phyloP scores from a whole-genome alignment of 1,140 invertebrate genomes.

The Drosophila truncata region DNA sequence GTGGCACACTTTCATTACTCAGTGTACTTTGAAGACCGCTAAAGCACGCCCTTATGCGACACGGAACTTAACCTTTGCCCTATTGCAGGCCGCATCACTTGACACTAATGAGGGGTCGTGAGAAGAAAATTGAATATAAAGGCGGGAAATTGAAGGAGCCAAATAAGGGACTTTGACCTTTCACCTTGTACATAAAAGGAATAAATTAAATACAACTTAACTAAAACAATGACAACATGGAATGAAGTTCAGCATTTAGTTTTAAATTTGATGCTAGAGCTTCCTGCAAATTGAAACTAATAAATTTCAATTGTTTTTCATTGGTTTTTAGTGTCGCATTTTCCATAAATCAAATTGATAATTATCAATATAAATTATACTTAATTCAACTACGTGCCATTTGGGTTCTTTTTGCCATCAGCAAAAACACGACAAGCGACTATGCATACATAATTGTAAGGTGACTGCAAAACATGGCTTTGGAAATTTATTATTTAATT shows the following conservation, averaged over 20 bases:
- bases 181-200: neutral
- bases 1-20: constrained; percentile 24
- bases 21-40: constrained; percentile 18
- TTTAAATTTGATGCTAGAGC: neutral
- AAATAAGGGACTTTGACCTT: neutral
- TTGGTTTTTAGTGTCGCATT: neutral
- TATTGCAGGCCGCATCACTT: constrained; percentile 14
- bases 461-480: constrained; percentile 16
- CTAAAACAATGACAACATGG: no score
- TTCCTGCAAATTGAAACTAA: neutral
- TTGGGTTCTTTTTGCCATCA: neutral
- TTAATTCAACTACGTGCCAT: constrained; percentile 8
- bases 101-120: constrained; percentile 8
- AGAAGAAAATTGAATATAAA: constrained; percentile 1
- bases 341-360: constrained; percentile 7
- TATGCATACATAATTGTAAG: constrained; percentile 4
- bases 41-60: neutral
- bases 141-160: no score
- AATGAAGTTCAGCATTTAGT: no score
- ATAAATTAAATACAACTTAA: no score
- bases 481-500: constrained; percentile 27
- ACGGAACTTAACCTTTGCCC: constrained; percentile 31
- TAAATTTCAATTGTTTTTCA: constrained; percentile 6
- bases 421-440: neutral
- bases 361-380: constrained; percentile 6